These are phyloP conservation scores for Leptopterna dolabrata DNA, from an alignment of 2,888 invertebrate genomes.

Conservation along the genomic window DNA sequence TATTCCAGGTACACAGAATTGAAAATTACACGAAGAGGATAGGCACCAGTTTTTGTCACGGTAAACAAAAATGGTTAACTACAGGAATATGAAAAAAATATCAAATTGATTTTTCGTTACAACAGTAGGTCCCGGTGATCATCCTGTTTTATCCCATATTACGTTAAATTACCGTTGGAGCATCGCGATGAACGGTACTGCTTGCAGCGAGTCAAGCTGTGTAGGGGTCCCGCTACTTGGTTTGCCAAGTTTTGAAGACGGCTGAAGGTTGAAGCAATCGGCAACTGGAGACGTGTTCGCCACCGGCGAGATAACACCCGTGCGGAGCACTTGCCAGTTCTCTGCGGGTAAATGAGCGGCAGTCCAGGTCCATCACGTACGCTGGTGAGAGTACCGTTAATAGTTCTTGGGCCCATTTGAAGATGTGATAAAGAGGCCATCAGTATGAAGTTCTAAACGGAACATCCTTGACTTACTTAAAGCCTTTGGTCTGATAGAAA, in stretches of 20 bases:
- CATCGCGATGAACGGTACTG: not conserved
- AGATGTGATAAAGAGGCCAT: not conserved
- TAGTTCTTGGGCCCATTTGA: not conserved
- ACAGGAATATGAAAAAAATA: no score
- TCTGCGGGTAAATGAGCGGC: not conserved
- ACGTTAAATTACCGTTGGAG: no score
- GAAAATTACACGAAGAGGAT: no score
- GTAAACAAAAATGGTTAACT: no score
- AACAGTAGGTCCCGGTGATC: no score
- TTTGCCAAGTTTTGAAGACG: not conserved
- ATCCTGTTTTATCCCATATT: no score
- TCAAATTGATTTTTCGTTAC: no score
- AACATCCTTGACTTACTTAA: not conserved
- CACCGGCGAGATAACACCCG: not conserved
- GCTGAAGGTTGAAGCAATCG: not conserved
- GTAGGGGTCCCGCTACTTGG: not conserved
- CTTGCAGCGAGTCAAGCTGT: no score
- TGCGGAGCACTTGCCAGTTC: not conserved
- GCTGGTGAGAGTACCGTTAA: not conserved
- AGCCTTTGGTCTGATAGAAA: not conserved
- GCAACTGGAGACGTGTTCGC: not conserved
- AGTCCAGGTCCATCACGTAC: not conserved
- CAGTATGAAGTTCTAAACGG: not conserved
- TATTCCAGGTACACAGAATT: no score
- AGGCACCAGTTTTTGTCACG: no score